Base-by-base conservation (phyloP, 2,113 vertebrate species). In the Tenebrosternarchus preto region DNA sequence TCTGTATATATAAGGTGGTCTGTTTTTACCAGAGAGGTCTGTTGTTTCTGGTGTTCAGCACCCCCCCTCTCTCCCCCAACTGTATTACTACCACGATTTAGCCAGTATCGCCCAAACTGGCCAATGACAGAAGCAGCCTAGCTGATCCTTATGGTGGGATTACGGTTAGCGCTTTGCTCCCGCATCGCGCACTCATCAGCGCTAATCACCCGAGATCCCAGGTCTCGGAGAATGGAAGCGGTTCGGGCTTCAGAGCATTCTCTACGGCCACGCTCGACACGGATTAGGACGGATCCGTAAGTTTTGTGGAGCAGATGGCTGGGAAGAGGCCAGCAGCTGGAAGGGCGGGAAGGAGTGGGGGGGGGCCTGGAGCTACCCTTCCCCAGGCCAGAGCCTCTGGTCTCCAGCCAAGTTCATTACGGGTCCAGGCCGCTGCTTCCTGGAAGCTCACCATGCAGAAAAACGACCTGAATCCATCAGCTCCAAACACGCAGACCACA, bases 221-320 rank as follows among this genome's bases (percentile, higher is more conserved):
- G 27, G 22, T 24, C 68, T 64, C 36, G 15, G 15, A 56, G 60
- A 57, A 72, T 2, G 27, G n/a, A 24, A 76, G 46, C 59, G 55
- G 73, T 60, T 29, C 20, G 8, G 56, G 50, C 50, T 64, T 57
- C 56, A 17, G 71, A 77, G 39, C 12, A 36, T 25, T 70, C 84
- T 81, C 73, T 82, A 77, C 73, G 81, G 61, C 73, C 61, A 39
- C 36, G 77, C 67, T 63, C 85, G 59, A 73, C 22, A 60, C 15
- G 84, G 86, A 81, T 89, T 80, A 83, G 84, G 73, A 73, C 73
- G 86, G 86, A 91, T 88, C 84, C 85, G 90, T 88, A 86, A 73
- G 88, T 91, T 87, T 84, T 83, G 29, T 55, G 72, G 80, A 87
- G 81, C 84, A 87, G 83, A 88, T 87, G 77, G 82, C 81, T 81